These are phyloP conservation scores for Trachymyrmex cornetzi DNA, from an alignment of 1,140 invertebrate species.

Conservation along the genomic window DNA sequence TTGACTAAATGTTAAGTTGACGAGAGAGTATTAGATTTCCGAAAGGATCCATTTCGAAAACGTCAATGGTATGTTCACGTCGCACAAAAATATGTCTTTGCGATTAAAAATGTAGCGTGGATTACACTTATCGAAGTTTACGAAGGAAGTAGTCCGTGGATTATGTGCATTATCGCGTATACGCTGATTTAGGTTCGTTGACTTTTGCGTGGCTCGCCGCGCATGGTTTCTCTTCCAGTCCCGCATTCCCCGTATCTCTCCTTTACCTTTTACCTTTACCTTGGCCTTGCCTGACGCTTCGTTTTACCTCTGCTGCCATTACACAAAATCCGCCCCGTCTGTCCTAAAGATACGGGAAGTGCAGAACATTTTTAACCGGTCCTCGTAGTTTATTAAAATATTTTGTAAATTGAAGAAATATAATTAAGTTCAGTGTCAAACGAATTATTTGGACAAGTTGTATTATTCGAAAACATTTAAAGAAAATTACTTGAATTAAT, in stretches of 20 bases:
- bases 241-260: conserved; percentile 26
- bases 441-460: not conserved
- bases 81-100: not conserved
- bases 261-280: conserved; percentile 65
- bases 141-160: not conserved
- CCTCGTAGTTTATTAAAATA: not conserved
- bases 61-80: not conserved
- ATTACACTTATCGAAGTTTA: conserved; percentile 27
- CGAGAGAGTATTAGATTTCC: too few species aligned
- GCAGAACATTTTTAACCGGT: conserved; percentile 17
- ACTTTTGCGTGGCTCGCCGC: conserved; percentile 55
- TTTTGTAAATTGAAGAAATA: not conserved
- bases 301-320: conserved; percentile 21
- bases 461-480: not conserved
- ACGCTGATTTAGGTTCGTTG: conserved; percentile 65
- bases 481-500: not conserved
- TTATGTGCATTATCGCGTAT: conserved; percentile 49
- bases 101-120: conserved; percentile 21
- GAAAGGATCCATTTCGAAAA: not conserved
- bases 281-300: conserved; percentile 58
- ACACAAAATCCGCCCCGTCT: conserved; percentile 23
- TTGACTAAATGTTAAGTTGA: too few species aligned
- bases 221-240: conserved; percentile 55
- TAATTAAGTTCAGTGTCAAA: not conserved
- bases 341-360: conserved; percentile 6